phyloP scores from a whole-genome alignment of 2,113 vertebrate species.

The Chascanopsetta lugubris region DNA sequence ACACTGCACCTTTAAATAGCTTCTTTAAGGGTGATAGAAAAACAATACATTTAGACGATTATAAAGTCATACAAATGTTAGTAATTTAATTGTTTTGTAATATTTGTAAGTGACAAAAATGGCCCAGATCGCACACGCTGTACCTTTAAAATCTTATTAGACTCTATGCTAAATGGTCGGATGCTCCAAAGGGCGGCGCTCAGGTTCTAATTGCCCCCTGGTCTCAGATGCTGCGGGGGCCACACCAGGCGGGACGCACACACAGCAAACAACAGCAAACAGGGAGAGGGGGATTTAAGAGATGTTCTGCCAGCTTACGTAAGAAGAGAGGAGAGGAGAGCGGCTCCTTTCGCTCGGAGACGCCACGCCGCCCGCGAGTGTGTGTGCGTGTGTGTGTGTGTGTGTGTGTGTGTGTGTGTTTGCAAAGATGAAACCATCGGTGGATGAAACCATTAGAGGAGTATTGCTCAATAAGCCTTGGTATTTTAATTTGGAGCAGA shows the following conservation, averaged over 20 bases:
- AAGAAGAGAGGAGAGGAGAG: conserved; percentile 57
- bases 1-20: too few relatives aligned
- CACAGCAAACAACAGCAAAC: conserved; percentile 83
- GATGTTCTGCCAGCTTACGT: conserved; percentile 77
- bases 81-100: too few relatives aligned
- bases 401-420: conserved; percentile 58
- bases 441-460: conserved; percentile 82
- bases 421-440: conserved; percentile 63
- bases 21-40: too few relatives aligned
- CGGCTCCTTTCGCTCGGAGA: conserved; percentile 46
- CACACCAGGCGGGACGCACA: conserved; percentile 72
- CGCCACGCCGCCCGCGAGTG: conserved; percentile 24
- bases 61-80: too few relatives aligned
- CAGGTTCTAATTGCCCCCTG: conserved; percentile 75
- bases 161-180: conserved; percentile 66
- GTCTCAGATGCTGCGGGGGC: conserved; percentile 82
- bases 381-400: not conserved
- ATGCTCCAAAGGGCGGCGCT: conserved; percentile 55
- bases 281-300: conserved; percentile 75
- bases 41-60: too few relatives aligned
- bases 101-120: too few relatives aligned
- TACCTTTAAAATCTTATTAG: conserved; percentile 69
- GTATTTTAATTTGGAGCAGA: conserved; percentile 78
- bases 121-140: too few relatives aligned
- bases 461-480: conserved; percentile 76